phyloP scores from a whole-genome alignment of 2,797 vertebrate genomes.

The Menidia menidia region DNA sequence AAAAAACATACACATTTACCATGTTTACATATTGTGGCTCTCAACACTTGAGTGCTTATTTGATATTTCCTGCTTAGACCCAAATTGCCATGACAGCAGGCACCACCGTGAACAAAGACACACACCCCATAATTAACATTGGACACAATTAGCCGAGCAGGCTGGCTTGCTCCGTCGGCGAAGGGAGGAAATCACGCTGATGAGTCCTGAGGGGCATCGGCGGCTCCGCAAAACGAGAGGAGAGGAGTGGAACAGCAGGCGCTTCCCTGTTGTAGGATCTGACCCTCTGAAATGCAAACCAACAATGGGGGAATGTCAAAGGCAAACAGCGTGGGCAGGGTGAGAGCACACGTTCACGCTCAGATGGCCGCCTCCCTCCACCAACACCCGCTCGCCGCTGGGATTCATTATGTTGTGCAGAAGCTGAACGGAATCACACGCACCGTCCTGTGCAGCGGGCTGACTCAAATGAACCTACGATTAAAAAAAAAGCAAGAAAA shows the following conservation, averaged over 20 bases:
- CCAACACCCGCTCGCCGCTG: conserved; percentile 40
- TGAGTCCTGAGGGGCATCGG: conserved; percentile 69
- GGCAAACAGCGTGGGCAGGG: conserved; percentile 51
- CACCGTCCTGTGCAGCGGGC: background rate
- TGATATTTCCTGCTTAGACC: conserved; percentile 69
- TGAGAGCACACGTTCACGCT: conserved; percentile 49
- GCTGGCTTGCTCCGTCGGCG: conserved; percentile 50
- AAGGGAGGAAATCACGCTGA: conserved; percentile 64
- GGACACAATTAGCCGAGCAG: conserved; percentile 67
- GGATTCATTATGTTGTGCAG: conserved; percentile 43
- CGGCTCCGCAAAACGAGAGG: conserved; percentile 22
- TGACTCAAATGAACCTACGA: background rate
- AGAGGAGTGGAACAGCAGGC: conserved; percentile 61
- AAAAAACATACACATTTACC: background rate
- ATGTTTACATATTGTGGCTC: conserved; percentile 30
- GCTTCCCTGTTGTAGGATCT: conserved; percentile 59
- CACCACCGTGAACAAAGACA: conserved; percentile 62
- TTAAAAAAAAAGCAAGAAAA: background rate
- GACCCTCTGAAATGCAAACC: conserved; percentile 37
- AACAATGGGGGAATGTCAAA: conserved; percentile 63
- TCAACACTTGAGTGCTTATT: conserved; percentile 57
- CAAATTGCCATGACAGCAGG: conserved; percentile 68
- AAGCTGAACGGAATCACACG: conserved; percentile 20
- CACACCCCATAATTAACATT: conserved; percentile 71
- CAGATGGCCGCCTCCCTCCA: conserved; percentile 65